phyloP scores from a whole-genome alignment of 1,140 invertebrate species.

The Tigriopus japonicus region DNA sequence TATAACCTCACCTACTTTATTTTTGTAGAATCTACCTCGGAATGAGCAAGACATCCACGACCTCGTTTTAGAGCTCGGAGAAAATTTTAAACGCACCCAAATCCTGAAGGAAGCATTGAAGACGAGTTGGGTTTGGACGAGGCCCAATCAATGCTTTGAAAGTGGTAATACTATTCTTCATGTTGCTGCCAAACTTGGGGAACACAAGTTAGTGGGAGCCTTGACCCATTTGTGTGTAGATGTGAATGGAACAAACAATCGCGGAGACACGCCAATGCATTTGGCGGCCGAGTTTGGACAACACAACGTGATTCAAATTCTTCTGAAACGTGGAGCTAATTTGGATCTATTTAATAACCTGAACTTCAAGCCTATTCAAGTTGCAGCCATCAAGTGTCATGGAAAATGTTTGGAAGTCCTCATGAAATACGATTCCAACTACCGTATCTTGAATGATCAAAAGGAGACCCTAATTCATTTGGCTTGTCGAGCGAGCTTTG shows the following conservation, averaged over 20 bases:
- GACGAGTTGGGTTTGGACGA: background rate
- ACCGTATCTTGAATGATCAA: background rate
- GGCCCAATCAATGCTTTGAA: background rate
- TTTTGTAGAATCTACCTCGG: background rate
- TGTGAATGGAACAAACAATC: background rate
- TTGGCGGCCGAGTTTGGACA: background rate
- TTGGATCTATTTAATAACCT: background rate
- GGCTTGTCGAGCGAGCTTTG: background rate
- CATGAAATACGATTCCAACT: background rate
- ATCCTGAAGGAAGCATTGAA: background rate
- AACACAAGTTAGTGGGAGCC: background rate
- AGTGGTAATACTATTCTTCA: background rate
- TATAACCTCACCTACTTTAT: background rate
- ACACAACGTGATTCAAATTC: background rate
- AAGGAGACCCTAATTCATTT: slow-evolving; percentile 8
- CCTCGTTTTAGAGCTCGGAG: background rate
- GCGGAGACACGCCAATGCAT: slow-evolving; percentile 1
- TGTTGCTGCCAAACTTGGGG: slow-evolving; percentile 1
- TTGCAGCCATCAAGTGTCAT: background rate
- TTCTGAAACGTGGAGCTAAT: background rate
- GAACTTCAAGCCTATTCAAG: background rate
- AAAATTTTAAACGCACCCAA: background rate
- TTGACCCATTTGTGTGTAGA: background rate
- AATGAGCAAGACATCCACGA: too few relatives aligned
- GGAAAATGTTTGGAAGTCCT: background rate